phyloP scores from a whole-genome alignment of 2,888 invertebrate species.

The Seira sanloemensis region DNA sequence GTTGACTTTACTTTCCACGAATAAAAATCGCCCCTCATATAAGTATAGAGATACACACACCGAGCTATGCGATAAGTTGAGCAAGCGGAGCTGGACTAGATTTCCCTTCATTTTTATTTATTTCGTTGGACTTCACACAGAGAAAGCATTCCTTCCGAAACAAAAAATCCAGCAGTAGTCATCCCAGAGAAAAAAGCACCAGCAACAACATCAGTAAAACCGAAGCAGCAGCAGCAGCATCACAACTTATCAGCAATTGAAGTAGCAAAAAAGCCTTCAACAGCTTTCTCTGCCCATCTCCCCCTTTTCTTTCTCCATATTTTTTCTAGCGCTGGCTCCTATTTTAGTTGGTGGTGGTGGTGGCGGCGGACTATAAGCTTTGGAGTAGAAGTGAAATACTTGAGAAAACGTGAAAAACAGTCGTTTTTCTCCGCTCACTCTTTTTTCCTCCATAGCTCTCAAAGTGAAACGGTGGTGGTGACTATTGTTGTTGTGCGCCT shows the following conservation, averaged over 20 bases:
- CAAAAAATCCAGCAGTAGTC: constrained; percentile 8
- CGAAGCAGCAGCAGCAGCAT: constrained; percentile 38
- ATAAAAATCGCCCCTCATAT: background rate
- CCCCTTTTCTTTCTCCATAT: constrained; percentile 27
- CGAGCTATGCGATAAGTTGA: background rate
- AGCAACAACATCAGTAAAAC: constrained; percentile 34
- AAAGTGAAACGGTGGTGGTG: constrained; percentile 18
- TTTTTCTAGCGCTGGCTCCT: constrained; percentile 22
- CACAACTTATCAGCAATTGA: constrained; percentile 26
- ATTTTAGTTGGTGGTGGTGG: constrained; percentile 26
- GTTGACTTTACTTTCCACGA: background rate
- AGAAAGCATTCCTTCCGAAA: background rate
- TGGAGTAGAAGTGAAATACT: constrained; percentile 23
- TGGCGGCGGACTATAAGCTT: constrained; percentile 43
- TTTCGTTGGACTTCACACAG: constrained; percentile 13
- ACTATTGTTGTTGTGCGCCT: constrained; percentile 34
- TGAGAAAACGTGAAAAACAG: constrained; percentile 47
- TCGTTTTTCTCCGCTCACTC: constrained; percentile 42
- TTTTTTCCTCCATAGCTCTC: constrained; percentile 15
- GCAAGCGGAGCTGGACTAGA: constrained; percentile 1
- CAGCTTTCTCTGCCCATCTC: constrained; percentile 38
- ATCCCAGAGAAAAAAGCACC: constrained; percentile 28
- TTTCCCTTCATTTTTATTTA: constrained; percentile 11
- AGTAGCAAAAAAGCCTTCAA: constrained; percentile 8
- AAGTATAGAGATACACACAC: background rate